A percentile compares a stretch with the other conserved stretches of the same genome.
Evolutionary conservation across 2,113 vertebrate species (phyloP).

Genomic region (Rhinolophus sinicus): DNA sequence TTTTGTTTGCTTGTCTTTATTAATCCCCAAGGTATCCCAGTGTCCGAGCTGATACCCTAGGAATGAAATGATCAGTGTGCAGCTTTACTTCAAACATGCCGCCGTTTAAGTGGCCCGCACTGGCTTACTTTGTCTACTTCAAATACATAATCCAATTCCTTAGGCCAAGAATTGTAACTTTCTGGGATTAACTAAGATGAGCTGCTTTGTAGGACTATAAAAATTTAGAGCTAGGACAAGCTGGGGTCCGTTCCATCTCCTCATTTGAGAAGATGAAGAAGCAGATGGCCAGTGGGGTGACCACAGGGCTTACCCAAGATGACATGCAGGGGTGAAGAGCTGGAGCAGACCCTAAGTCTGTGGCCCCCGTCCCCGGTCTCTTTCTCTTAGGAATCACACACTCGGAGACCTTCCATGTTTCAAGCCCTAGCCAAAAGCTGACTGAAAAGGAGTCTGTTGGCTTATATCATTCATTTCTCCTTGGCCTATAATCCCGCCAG

Average conservation of each 20-base stretch:
- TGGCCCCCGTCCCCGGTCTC: accelerated
- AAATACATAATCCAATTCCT: not conserved
- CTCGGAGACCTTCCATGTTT: not conserved
- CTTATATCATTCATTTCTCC: not conserved
- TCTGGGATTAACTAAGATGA: not conserved
- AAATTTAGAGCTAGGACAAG: not conserved
- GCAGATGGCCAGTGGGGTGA: not conserved
- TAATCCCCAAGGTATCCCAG: accelerated
- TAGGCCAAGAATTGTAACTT: not conserved
- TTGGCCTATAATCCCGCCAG: not conserved
- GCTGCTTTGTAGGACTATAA: not conserved
- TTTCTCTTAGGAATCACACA: not conserved
- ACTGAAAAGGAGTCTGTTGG: too few species aligned
- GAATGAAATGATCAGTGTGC: accelerated
- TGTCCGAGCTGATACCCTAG: not conserved
- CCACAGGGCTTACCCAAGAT: not conserved
- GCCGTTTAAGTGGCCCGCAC: not conserved
- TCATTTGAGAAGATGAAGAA: not conserved
- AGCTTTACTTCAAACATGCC: not conserved
- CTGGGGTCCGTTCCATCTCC: not conserved
- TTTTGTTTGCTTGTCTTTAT: not conserved
- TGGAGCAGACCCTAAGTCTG: accelerated
- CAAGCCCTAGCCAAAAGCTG: not conserved
- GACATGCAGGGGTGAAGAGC: accelerated
- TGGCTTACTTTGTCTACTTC: not conserved